These are phyloP conservation scores for Tor tambroides DNA, from an alignment of 2,113 vertebrate species.

Conservation along the genomic window DNA sequence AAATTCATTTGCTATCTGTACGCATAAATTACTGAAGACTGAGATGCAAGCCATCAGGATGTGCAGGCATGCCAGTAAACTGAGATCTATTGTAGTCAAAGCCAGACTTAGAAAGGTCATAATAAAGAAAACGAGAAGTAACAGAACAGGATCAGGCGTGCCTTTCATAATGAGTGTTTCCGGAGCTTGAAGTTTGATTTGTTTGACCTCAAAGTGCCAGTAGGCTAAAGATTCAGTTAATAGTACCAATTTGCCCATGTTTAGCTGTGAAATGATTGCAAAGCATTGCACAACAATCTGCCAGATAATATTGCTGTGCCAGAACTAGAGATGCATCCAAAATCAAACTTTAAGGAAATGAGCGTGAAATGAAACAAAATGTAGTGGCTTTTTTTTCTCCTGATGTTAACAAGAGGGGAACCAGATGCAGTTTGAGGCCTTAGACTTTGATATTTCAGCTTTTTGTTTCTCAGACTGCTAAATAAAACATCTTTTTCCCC, in stretches of 20 bases:
- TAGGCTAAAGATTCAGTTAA: constrained; percentile 4
- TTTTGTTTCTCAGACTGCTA: constrained; percentile 20
- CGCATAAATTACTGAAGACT: neutral
- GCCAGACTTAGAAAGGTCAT: neutral
- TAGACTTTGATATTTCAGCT: neutral
- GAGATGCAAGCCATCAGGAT: constrained; percentile 9
- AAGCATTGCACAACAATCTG: constrained; percentile 53
- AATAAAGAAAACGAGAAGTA: neutral
- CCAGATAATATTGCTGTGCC: constrained; percentile 32
- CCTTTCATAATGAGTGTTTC: neutral
- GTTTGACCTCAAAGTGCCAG: neutral
- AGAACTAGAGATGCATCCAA: constrained; percentile 36
- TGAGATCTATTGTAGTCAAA: neutral
- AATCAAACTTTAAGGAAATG: constrained; percentile 37
- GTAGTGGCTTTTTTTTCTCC: constrained; percentile 24
- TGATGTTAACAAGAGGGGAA: constrained; percentile 29
- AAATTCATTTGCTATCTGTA: neutral
- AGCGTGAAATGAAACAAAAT: constrained; percentile 33
- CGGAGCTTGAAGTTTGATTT: neutral
- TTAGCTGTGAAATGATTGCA: constrained; percentile 57
- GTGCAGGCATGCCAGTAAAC: neutral
- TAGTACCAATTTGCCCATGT: constrained; percentile 56
- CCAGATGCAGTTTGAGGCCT: constrained; percentile 36
- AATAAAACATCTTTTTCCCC: constrained; percentile 30
- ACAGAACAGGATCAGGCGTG: neutral